Evolutionary conservation across 2,113 vertebrate genomes (phyloP), one percentile per base, ranked within the genome.

Genomic region (Poecile atricapillus): DNA sequence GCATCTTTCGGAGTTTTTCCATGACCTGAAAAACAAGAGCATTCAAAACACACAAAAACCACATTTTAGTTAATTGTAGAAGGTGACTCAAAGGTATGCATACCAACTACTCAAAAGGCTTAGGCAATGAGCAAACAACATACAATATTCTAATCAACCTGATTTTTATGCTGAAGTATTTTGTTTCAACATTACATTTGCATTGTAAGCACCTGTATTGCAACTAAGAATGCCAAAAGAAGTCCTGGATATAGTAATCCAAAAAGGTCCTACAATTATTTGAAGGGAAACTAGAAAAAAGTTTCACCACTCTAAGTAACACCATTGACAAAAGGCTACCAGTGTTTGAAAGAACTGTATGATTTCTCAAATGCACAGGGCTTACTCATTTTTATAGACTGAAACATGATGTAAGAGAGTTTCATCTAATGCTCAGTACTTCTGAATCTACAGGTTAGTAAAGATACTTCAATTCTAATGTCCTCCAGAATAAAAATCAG

Each of bases 1-100:
- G 99, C 99, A 97, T 99, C 99, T 98, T 99, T 99, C 12, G 99
- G 99, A 64, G 99, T 99, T 98, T 99, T 99, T 41, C 99, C 99
- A 90, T 99, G 99, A 97, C 99, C 99, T 99, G 96, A 39, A 95
- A 87, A 92, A 87, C 68, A 96, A 94, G 87, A n/a, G 77, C 62
- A 92, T 93, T 68, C 70, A 94, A 92, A 96, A 86, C 35, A 73
- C 39, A 90, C 64, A 25, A 76, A 94, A 47, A 89, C 80, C 0
- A 0, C 64, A 35, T 58, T 55, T 79, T 64, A 93, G 50, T 67
- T 88, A 89, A 87, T 11, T 86, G 67, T 21, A 91, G 33, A 90
- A 81, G 53, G 52, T 15, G 7, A 59, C n/a, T 64, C 43, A 76
- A 88, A 91, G 52, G 31, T 71, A 55, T 46, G 55, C 11, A 86